These are phyloP conservation scores for Prolemur simus DNA, from an alignment of 2,113 vertebrate genomes.

Conservation along the genomic window DNA sequence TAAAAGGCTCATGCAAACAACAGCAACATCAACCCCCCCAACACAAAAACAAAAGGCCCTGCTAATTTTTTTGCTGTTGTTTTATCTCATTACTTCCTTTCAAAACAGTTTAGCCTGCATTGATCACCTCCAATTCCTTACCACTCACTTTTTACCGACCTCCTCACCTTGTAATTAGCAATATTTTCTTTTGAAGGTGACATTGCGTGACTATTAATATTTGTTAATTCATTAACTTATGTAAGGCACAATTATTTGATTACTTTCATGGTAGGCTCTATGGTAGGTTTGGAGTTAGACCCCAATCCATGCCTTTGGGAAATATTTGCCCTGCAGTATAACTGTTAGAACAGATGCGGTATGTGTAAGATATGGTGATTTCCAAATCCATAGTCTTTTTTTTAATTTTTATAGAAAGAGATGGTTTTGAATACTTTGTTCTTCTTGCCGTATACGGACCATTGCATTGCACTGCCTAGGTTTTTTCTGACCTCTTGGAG, in stretches of 20 bases:
- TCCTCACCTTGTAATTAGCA: background rate
- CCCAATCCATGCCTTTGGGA: background rate
- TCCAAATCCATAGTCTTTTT: background rate
- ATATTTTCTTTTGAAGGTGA: conserved; percentile 1
- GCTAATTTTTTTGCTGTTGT: background rate
- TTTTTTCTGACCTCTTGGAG: background rate
- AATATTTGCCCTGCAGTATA: background rate
- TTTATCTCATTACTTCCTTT: background rate
- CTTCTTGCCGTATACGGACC: background rate
- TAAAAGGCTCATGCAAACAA: background rate
- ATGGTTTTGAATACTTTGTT: background rate
- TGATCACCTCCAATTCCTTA: background rate
- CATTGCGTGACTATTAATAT: background rate
- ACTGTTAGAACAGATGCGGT: background rate
- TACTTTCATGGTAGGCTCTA: background rate
- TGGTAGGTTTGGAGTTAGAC: background rate
- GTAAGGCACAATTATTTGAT: background rate
- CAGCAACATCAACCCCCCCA: background rate
- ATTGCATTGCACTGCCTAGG: background rate
- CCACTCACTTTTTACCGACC: background rate
- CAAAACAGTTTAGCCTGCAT: background rate
- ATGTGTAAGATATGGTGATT: background rate
- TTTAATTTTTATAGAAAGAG: background rate
- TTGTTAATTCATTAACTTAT: background rate
- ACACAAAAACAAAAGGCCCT: background rate